Evolutionary conservation across 2,113 vertebrate species (phyloP).

Genomic region (Mesoclemmys tuberculata): DNA sequence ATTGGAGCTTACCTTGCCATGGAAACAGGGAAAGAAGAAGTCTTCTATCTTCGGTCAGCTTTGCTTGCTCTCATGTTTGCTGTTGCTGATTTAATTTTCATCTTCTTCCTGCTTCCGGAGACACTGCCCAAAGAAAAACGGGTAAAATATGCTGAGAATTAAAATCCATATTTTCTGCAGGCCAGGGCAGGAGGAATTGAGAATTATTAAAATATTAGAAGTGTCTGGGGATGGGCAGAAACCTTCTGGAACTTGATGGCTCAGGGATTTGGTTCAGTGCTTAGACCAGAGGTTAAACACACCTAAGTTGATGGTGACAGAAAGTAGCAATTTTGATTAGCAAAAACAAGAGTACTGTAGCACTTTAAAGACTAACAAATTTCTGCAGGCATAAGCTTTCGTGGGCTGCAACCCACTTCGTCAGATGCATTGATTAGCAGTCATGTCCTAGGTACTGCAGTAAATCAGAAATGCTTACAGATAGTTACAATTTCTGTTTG

Average conservation of each 20-base stretch:
- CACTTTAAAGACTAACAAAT: no score
- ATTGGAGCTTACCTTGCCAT: slow-evolving; percentile 91
- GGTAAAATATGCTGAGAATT: slow-evolving; percentile 71
- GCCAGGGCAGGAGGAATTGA: neutral
- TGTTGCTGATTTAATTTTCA: slow-evolving; percentile 85
- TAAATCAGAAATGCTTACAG: neutral
- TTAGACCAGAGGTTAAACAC: neutral
- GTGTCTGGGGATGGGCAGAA: neutral
- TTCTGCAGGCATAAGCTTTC: no score
- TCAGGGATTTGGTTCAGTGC: neutral
- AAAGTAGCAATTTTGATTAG: neutral
- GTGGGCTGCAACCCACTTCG: no score
- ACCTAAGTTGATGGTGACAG: neutral
- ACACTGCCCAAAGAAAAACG: slow-evolving; percentile 86
- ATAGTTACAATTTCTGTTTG: neutral
- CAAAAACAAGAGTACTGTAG: no score
- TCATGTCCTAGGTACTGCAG: neutral
- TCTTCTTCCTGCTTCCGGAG: slow-evolving; percentile 91
- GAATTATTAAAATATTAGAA: neutral
- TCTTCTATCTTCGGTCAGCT: slow-evolving; percentile 85
- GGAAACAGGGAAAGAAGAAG: slow-evolving; percentile 70
- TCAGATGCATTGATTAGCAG: neutral
- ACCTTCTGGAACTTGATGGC: neutral
- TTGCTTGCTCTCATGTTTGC: slow-evolving; percentile 87
- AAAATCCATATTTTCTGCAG: neutral